phyloP scores from a whole-genome alignment of 2,113 vertebrate species.

The Sturnira hondurensis region DNA sequence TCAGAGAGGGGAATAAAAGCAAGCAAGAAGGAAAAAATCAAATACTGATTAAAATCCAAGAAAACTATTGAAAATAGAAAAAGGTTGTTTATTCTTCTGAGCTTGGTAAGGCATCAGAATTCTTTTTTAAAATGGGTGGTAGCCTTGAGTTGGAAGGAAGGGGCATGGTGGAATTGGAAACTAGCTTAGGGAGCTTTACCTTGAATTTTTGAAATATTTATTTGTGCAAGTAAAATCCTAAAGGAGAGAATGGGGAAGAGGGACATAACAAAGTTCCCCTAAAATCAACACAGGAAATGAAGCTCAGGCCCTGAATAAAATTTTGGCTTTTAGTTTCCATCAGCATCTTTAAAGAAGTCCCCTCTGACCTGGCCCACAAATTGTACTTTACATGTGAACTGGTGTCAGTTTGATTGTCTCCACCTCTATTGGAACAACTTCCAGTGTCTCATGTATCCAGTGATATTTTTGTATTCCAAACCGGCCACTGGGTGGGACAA shows the following conservation, averaged over 20 bases:
- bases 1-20: background rate
- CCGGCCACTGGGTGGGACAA: background rate
- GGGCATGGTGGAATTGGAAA: background rate
- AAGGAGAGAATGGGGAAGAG: background rate
- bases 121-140: background rate
- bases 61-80: background rate
- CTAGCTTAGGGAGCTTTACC: background rate
- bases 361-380: background rate
- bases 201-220: slow-evolving; percentile 37
- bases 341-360: background rate
- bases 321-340: background rate
- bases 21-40: background rate
- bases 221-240: slow-evolving; percentile 31
- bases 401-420: background rate
- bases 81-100: slow-evolving; percentile 21
- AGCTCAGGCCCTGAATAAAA: background rate
- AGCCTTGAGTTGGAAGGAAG: background rate
- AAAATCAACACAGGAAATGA: background rate
- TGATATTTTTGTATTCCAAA: background rate
- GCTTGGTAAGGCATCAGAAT: background rate
- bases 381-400: background rate
- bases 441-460: background rate
- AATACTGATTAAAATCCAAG: slow-evolving; percentile 39
- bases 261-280: background rate
- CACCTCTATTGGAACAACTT: background rate